phyloP scores from a whole-genome alignment of 1,140 invertebrate species.

The Hylaeus anthracinus region DNA sequence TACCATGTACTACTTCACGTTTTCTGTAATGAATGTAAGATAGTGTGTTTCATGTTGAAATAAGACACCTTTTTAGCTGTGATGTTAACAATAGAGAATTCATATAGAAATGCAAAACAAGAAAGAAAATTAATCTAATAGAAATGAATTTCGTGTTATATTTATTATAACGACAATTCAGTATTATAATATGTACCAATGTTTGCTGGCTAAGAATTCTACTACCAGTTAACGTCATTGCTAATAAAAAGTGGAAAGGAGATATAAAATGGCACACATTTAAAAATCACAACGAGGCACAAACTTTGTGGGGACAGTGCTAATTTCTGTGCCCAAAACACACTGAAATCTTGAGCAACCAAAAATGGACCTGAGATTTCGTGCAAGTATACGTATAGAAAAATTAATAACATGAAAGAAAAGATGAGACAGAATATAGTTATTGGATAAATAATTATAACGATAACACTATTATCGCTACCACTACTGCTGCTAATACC shows the following conservation, averaged over 20 bases:
- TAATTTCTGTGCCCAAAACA: conserved; percentile 5
- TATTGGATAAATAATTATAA: conserved; percentile 55
- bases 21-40: conserved; percentile 48
- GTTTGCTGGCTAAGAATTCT: conserved; percentile 41
- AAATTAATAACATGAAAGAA: conserved; percentile 29
- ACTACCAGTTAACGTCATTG: conserved; percentile 43
- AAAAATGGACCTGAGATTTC: conserved; percentile 28
- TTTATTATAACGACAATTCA: conserved; percentile 54
- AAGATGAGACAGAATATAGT: conserved; percentile 38
- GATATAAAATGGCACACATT: conserved; percentile 25
- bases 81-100: conserved; percentile 57
- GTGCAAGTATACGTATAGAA: conserved; percentile 50
- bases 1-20: conserved; percentile 57
- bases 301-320: conserved; percentile 9
- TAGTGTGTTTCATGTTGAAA: conserved; percentile 37
- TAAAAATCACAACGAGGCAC: conserved; percentile 25
- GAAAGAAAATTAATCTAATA: conserved; percentile 26
- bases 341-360: conserved; percentile 18
- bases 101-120: conserved; percentile 21
- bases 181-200: conserved; percentile 46
- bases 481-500: conserved; percentile 49
- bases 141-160: conserved; percentile 40
- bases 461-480: conserved; percentile 50
- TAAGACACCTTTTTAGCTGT: conserved; percentile 49
- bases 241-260: conserved; percentile 30